Base-by-base conservation (phyloP, 2,888 invertebrate species). In the Scaptomyza reducta region DNA sequence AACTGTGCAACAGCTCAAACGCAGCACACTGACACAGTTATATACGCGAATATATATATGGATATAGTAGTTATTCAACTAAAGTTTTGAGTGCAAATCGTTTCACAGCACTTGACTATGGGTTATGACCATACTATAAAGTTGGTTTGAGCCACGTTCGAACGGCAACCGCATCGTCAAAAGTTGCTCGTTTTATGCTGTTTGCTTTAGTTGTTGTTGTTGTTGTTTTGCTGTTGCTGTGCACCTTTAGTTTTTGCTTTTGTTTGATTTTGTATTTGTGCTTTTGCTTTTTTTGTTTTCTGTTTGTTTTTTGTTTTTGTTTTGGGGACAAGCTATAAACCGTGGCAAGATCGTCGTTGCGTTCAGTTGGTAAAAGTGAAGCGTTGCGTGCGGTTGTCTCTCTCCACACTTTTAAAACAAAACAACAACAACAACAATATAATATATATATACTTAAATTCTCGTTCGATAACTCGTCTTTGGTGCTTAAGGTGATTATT, bases 251-350 rank as follows among this genome's bases (percentile, higher is more conserved):
- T 58, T 46, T 67, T 59, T 27, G 27, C 7, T 16, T 29, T 11
- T 11, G 25, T 27, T 18, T 13, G 31, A 10, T 31, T 13, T 58
- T 54, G 11, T 50, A 41, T 55, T 65, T 58, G 63, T 70, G 49
- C 49, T 77, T 70, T 75, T 70, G 74, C 3, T 70, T 65, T 74
- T 70, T 64, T 66, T 22, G 64, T 74, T 70, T 64, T 66, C n/a
- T 22, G 62, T 64, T 50, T 38, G 11, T n/a, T 49, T 63, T 47
- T 55, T 16, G 64, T 76, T 70, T 71, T 69, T 62, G 63, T 81
- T 89, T 90, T 91, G 90, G 89, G 90, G 90, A 90, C 89, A 91
- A 90, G 91, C 91, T 91, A 92, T 92, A 92, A 92, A 89, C 91
- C 85, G 89, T 89, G 90, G 89, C 88, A 90, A 90, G 89, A 89